Percentiles rank a stretch among this genome's conserved stretches.
These are phyloP conservation scores for Gobio occitaniae DNA, from an alignment of 2,797 vertebrate species.

Conservation along the genomic window DNA sequence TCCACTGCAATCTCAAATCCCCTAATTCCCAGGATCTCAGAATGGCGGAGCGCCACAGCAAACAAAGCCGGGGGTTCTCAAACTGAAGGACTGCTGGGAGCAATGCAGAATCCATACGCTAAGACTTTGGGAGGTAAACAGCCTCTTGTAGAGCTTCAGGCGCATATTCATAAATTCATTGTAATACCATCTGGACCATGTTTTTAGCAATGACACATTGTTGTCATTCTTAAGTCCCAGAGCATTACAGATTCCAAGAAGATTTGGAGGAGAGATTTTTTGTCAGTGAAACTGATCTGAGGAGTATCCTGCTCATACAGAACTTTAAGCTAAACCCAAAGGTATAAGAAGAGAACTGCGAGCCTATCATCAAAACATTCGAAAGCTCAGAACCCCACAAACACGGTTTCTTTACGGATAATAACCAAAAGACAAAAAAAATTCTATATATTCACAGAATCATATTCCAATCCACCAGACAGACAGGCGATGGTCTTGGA, in stretches of 20 bases:
- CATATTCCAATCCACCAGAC: not conserved
- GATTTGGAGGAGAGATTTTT: constrained; percentile 9
- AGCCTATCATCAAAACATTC: constrained; percentile 6
- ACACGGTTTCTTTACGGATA: not conserved
- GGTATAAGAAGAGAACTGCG: not conserved
- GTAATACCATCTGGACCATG: constrained; percentile 6
- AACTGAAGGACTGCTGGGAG: constrained; percentile 14
- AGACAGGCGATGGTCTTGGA: not conserved
- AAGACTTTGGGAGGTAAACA: constrained; percentile 41
- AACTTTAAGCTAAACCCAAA: constrained; percentile 22
- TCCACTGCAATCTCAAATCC: constrained; percentile 74
- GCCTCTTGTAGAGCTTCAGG: constrained; percentile 3
- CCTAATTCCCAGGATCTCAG: constrained; percentile 74
- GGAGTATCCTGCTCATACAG: constrained; percentile 1
- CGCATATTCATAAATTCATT: constrained; percentile 20
- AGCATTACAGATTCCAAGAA: not conserved
- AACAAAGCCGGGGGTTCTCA: constrained; percentile 53
- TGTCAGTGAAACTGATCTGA: constrained; percentile 18
- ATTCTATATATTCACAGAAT: not conserved
- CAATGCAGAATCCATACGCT: constrained; percentile 5
- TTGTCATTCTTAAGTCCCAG: not conserved
- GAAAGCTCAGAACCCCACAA: constrained; percentile 12
- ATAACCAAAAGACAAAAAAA: constrained; percentile 9
- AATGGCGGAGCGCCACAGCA: constrained; percentile 68
- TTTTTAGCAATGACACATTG: not conserved